Conservation (phyloP, 2,888 invertebrate species). For the Napeogenes inachia region DNA sequence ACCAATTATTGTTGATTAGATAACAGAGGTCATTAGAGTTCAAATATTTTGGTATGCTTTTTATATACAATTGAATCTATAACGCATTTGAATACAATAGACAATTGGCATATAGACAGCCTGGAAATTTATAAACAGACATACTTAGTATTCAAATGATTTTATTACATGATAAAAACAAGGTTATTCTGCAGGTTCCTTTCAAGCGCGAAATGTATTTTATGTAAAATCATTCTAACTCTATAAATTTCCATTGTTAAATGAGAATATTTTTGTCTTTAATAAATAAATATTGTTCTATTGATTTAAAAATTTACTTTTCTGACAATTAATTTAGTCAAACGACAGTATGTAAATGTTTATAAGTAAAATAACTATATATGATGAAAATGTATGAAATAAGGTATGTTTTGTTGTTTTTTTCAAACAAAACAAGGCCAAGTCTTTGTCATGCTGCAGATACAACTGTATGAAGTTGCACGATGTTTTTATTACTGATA, state of each 20-base stretch:
- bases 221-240: background rate
- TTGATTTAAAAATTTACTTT: no score
- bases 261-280: background rate
- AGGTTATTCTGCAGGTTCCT: slow-evolving; percentile 1
- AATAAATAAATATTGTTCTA: no score
- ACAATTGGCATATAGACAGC: slow-evolving; percentile 28
- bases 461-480: no score
- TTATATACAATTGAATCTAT: slow-evolving; percentile 17
- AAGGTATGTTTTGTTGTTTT: no score
- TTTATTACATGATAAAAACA: slow-evolving; percentile 2
- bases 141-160: slow-evolving; percentile 14
- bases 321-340: no score
- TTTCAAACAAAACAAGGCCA: no score
- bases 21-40: slow-evolving; percentile 7
- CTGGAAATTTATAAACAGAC: slow-evolving; percentile 11
- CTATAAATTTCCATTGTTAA: background rate
- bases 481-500: no score
- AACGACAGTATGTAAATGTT: no score
- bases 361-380: no score
- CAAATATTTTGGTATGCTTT: slow-evolving; percentile 1
- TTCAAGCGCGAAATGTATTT: background rate
- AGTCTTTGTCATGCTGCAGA: no score
- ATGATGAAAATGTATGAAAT: no score
- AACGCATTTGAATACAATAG: slow-evolving; percentile 29
- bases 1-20: background rate